Percentiles rank a stretch among this genome's conserved stretches.
These are phyloP conservation scores for Elymnias hypermnestra DNA, from an alignment of 1,140 invertebrate species.

Conservation along the genomic window DNA sequence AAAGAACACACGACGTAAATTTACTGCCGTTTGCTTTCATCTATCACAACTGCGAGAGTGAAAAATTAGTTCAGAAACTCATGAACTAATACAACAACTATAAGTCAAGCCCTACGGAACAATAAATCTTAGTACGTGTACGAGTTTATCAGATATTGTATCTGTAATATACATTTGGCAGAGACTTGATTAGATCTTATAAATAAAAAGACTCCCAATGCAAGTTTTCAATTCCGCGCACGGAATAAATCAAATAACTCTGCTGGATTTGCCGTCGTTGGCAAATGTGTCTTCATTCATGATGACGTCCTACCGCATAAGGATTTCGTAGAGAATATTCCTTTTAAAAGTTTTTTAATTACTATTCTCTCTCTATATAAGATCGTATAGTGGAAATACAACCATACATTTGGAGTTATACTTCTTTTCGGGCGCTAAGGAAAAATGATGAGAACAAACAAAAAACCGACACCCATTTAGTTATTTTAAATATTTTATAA, in stretches of 20 bases:
- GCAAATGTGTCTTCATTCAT: conserved; percentile 73
- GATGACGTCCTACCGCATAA: conserved; percentile 34
- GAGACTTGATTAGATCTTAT: conserved; percentile 21
- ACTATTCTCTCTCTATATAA: too few relatives aligned
- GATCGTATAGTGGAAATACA: too few relatives aligned
- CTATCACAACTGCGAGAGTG: conserved; percentile 4
- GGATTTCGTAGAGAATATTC: conserved; percentile 31
- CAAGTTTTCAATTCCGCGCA: conserved; percentile 55
- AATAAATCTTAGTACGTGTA: conserved; percentile 4
- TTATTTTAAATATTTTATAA: too few relatives aligned
- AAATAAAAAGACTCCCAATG: conserved; percentile 22
- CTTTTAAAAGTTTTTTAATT: neutral
- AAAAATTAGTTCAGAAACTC: conserved; percentile 7
- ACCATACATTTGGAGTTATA: too few relatives aligned
- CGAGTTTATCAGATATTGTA: conserved; percentile 1
- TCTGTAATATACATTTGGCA: conserved; percentile 12
- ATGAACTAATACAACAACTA: conserved; percentile 5
- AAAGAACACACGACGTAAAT: neutral
- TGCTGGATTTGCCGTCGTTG: conserved; percentile 53
- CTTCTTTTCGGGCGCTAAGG: too few relatives aligned
- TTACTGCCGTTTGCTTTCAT: conserved; percentile 4
- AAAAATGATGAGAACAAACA: too few relatives aligned
- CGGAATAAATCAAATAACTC: conserved; percentile 68
- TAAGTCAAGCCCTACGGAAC: conserved; percentile 5
- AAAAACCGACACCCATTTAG: too few relatives aligned